Evolutionary conservation across 2,113 vertebrate genomes (phyloP).

Genomic region (Paralichthys olivaceus): DNA sequence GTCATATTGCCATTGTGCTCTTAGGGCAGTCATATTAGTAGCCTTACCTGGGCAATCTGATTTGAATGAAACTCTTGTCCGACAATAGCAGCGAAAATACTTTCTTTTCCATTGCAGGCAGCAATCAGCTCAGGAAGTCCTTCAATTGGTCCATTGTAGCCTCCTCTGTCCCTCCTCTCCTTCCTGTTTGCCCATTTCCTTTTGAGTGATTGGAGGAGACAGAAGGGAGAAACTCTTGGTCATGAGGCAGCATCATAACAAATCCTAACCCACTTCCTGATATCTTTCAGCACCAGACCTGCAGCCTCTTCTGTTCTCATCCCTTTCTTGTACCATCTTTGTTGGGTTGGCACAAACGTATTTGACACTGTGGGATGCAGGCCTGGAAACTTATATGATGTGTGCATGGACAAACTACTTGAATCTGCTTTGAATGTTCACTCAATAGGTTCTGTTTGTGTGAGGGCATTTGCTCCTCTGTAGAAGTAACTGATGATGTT

Average conservation of each 20-base stretch:
- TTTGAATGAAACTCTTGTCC: conserved; percentile 80
- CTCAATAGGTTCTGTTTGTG: background rate
- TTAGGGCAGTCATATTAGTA: background rate
- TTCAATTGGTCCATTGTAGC: conserved; percentile 85
- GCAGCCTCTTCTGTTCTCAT: conserved; percentile 34
- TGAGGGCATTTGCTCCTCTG: background rate
- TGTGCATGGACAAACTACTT: conserved; percentile 8
- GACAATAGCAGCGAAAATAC: conserved; percentile 86
- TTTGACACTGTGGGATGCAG: conserved; percentile 38
- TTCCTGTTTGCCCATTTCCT: conserved; percentile 87
- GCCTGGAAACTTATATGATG: conserved; percentile 14
- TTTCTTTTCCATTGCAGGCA: conserved; percentile 88
- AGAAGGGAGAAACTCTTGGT: conserved; percentile 16
- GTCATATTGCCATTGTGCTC: background rate
- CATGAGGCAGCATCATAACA: conserved; percentile 28
- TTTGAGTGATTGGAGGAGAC: conserved; percentile 25
- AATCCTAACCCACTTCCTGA: conserved; percentile 23
- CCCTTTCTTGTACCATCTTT: background rate
- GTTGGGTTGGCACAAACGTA: conserved; percentile 63
- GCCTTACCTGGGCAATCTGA: conserved; percentile 88
- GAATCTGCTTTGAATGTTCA: background rate
- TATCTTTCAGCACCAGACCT: conserved; percentile 39
- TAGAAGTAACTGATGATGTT: background rate
- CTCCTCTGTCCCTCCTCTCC: conserved; percentile 62
- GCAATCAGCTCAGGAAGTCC: conserved; percentile 94